Base-by-base conservation (phyloP, 2,113 vertebrate species). In the Perccottus glenii region DNA sequence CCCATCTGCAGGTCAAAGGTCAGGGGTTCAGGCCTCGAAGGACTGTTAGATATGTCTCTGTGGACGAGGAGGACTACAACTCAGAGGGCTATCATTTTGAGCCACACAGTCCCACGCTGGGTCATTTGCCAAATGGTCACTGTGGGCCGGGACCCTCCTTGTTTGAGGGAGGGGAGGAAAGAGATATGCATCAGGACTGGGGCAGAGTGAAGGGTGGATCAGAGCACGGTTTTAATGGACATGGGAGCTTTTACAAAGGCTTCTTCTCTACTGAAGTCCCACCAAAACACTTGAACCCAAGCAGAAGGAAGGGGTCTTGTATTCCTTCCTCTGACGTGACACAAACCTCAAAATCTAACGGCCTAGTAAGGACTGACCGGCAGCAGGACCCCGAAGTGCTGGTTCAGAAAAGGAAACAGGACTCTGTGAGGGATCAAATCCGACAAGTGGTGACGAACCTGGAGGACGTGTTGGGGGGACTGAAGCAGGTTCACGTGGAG, bases 401-500 rank as follows among this genome's bases (percentile, higher is more conserved):
- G 19, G 82, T 57, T 68, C 86, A 79, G 52, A 85, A 46, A 55
- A 83, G 53, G 46, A 80, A 60, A 60, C 85, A 86, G 65, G 87
- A 87, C 27, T 74, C 67, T 0, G 91, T 94, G 65, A 86, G 87
- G 49, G 88, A 92, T 64, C 87, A 93, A 69, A 94, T 94, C 78
- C 83, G 89, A 86, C 90, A 90, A 80, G 92, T 94, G 83, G 92
- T 94, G 73, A 87, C 78, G 4, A 64, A 93, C 81, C 83, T 94
- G 75, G 93, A 94, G 82, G 89, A 87, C 52, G 93, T 94, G 69
- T 80, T 94, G 72, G 90, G 91, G 38, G 92, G 92, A 67, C 84
- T 94, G 78, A 93, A 93, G 86, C 90, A 92, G 84, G 92, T 94
- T 78, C 92, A 93, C 12, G 68, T 88, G 67, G 93, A 94, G 85